phyloP scores from a whole-genome alignment of 2,797 vertebrate genomes.

The Rhinoraja longicauda region DNA sequence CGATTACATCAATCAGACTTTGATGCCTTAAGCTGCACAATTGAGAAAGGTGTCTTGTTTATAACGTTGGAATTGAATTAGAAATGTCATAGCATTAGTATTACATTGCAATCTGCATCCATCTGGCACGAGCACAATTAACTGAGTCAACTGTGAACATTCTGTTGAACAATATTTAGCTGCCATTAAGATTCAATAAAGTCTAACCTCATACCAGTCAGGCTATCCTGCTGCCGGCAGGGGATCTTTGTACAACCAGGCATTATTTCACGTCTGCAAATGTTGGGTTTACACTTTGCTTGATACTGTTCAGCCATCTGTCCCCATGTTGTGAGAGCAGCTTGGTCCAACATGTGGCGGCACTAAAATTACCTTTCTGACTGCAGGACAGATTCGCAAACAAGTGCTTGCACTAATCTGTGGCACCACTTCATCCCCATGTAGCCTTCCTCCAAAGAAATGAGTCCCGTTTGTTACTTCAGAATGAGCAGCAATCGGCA shows the following conservation, averaged over 20 bases:
- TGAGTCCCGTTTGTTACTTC: background rate
- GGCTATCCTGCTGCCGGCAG: background rate
- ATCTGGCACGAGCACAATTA: background rate
- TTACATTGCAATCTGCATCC: background rate
- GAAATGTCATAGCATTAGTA: background rate
- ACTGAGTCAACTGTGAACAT: constrained; percentile 3
- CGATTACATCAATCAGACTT: constrained; percentile 8
- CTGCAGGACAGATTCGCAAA: background rate
- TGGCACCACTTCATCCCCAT: background rate
- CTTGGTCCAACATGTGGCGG: background rate
- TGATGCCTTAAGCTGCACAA: background rate
- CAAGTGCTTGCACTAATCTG: background rate
- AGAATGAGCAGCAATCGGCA: background rate
- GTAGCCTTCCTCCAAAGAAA: background rate
- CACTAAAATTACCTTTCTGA: background rate
- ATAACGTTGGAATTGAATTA: constrained; percentile 13
- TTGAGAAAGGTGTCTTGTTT: background rate
- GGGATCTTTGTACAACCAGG: background rate
- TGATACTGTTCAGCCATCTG: constrained; percentile 19
- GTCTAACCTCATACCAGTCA: background rate
- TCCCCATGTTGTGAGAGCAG: background rate
- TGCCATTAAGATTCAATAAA: background rate
- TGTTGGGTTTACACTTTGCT: constrained; percentile 1
- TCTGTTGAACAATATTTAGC: background rate
- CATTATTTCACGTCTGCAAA: background rate